Base-by-base conservation (phyloP, 2,888 invertebrate genomes). In the Chrysolina americana region DNA sequence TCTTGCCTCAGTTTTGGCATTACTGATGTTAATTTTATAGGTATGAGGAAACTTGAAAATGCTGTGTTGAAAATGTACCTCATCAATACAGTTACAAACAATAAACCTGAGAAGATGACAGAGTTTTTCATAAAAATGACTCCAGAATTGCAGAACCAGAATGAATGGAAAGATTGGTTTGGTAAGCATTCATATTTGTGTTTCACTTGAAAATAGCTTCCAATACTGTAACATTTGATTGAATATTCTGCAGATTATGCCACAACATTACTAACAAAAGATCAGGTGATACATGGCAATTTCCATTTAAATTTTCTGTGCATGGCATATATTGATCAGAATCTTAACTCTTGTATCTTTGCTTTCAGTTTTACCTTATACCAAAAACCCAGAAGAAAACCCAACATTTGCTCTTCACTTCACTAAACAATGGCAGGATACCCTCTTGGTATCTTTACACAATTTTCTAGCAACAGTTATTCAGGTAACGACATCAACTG, bases 111-210 rank as follows among this genome's bases (percentile, higher is more conserved):
- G 48, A 95, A 95, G 88, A 92, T 98, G 70, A 90, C 92, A 21
- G 98, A 98, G 79, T 98, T 98, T 89, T 95, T 98, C 85, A 91
- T 92, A 11, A 96, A 94, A 89, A 92, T 98, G 92, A 92, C 96
- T 6, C 91, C 94, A 17, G 97, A 98, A 82, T 88, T 98, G 63
- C 97, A 97, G 86, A 93, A 93, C 65, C 96, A 96, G 86, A 90
- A 91, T 74, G 98, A 98, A 86, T 98, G 98, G 97, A 96, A 94
- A 85, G 98, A 98, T 82, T 98, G 98, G 98, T 98, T 98, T 89
- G 95, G 98, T 98, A 92, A 91, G 93, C 91, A 72, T 63, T 47
- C 8, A 36, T 36, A 59, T 11, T 53, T 50, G 1, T 28, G 3
- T 36, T 3, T 28, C 2, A 5, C 36, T 36, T 36, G 36, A 36